Base-by-base conservation (phyloP, 2,888 invertebrate species). In the Tiliacea citrago region DNA sequence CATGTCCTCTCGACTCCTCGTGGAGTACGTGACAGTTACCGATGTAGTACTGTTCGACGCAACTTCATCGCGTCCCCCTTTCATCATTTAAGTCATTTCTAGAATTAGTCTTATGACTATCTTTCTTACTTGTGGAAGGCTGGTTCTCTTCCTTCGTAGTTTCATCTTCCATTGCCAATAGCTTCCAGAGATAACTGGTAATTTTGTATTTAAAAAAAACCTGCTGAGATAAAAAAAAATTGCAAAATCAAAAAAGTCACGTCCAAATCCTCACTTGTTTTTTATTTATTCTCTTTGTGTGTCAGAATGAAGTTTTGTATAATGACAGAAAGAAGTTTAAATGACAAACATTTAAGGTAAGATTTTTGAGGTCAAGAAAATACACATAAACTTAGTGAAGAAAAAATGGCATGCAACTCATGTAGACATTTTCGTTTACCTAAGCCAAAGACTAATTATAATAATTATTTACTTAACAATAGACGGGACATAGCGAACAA, bases 101-200 rank as follows among this genome's bases (percentile, higher is more conserved):
- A 21, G 88, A 87, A 42, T 81, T 84, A 45, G 82, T 73, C 70
- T 84, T 81, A 66, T 83, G 79, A 75, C 76, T 88, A 57, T 90
- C 88, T 70, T 91, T 91, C 77, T 91, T 92, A 87, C 92, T 92
- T 51, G 92, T 89, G 39, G 91, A 89, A 29, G 93, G 86, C 18
- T 88, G 58, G 57, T 77, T 68, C 39, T 84, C 84, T 39, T 89
- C 90, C 47, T 91, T 91, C 68, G 75, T 81, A 45, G 88, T 86
- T 24, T 92, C 90, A 62, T 92, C 91, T 62, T 91, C 92, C 94
- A 94, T 94, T 68, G 79, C 86, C 73, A 89, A 76, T 86, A 85
- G 90, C 68, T 90, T 92, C 86, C 88, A 85, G 68, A 90, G 80
- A 73, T 88, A 90, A 92, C 89, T 89, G 73, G 90, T 87, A 93